Conservation (phyloP, 2,113 vertebrate genomes). For the Drymodes brunneopygia region DNA sequence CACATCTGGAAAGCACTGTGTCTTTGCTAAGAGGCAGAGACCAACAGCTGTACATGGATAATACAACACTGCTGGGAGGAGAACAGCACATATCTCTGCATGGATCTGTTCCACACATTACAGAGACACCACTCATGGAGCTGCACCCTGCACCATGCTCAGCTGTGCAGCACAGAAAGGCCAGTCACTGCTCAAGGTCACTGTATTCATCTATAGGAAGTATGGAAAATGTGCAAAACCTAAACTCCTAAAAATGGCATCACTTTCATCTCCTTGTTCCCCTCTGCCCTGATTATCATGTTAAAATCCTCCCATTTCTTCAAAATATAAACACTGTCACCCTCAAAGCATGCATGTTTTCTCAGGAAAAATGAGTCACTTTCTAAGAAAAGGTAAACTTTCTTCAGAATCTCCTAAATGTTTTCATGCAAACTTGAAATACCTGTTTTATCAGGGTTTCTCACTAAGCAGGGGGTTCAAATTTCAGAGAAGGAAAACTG, state of each 20-base stretch:
- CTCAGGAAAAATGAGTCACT: slow-evolving; percentile 8
- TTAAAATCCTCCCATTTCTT: not conserved
- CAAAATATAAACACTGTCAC: not conserved
- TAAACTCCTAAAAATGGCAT: not conserved
- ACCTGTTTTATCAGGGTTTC: not conserved
- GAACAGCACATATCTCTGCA: not conserved
- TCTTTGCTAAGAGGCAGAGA: not conserved
- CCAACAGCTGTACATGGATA: not conserved
- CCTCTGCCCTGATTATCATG: not conserved
- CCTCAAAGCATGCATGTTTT: not conserved
- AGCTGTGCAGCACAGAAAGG: not conserved
- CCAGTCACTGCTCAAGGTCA: not conserved
- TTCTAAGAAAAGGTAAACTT: not conserved
- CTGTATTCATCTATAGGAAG: not conserved
- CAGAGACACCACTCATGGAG: not conserved
- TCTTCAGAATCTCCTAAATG: not conserved
- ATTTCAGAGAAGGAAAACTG: not conserved
- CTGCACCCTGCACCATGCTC: not conserved
- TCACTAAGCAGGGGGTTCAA: not conserved
- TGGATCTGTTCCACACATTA: not conserved
- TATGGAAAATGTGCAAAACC: not conserved
- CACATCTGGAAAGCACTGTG: not conserved
- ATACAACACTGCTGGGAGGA: not conserved
- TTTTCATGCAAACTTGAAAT: not conserved
- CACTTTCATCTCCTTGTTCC: not conserved